Conservation (phyloP, 2,888 invertebrate genomes). For the Drosophila peninsularis region DNA sequence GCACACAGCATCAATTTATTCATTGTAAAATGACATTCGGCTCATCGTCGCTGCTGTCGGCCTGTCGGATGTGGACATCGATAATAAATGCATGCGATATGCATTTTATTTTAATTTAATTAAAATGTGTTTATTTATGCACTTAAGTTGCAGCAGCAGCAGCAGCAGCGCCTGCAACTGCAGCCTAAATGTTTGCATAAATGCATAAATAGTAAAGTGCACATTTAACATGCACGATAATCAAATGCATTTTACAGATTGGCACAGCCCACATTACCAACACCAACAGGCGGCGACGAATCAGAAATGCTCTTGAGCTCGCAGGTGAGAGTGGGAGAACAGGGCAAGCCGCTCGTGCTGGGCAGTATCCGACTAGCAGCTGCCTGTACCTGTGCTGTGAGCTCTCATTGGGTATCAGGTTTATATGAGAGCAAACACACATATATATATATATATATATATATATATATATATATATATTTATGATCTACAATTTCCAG, state of each 20-base stretch:
- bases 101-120: constrained; percentile 77
- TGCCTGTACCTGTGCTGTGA: no score
- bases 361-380: background rate
- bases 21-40: constrained; percentile 49
- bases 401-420: background rate
- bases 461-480: no score
- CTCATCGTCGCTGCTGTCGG: constrained; percentile 29
- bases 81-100: constrained; percentile 64
- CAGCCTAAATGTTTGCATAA: constrained; percentile 49
- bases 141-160: constrained; percentile 63
- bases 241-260: constrained; percentile 44
- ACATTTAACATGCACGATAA: constrained; percentile 54
- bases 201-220: constrained; percentile 50
- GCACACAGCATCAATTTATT: constrained; percentile 64
- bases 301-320: background rate
- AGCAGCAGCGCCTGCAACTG: constrained; percentile 17
- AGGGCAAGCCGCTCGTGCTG: no score
- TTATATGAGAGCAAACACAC: background rate
- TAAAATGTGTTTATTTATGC: constrained; percentile 79
- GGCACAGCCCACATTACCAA: constrained; percentile 17
- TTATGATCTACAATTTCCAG: no score
- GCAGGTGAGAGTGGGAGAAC: background rate
- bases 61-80: constrained; percentile 60
- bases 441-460: no score
- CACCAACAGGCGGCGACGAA: background rate